A percentile compares a stretch with the other conserved stretches of the same genome.
phyloP scores from a whole-genome alignment of 2,113 vertebrate species.

The Cephalopterus ornatus region DNA sequence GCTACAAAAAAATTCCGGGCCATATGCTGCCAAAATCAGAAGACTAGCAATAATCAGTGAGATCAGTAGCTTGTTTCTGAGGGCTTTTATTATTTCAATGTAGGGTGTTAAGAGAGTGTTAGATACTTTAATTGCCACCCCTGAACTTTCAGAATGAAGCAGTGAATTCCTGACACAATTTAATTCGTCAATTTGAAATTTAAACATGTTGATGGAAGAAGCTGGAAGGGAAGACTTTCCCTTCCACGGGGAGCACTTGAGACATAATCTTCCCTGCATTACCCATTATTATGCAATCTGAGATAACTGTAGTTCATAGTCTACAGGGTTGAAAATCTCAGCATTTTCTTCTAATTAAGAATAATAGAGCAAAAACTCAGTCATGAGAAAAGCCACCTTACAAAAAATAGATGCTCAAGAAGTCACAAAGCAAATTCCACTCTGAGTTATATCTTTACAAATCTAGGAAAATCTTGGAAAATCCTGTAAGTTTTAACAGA shows the following conservation, averaged over 20 bases:
- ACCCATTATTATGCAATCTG: not conserved
- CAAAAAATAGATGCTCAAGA: not conserved
- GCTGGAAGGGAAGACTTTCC: not conserved
- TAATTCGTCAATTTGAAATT: not conserved
- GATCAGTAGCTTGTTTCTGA: not conserved
- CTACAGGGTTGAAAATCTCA: not conserved
- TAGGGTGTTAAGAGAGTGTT: not conserved
- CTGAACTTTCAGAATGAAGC: not conserved
- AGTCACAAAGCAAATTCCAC: not conserved
- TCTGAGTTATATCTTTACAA: not conserved
- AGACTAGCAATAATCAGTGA: not conserved
- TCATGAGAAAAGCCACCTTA: not conserved
- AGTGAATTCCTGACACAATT: not conserved
- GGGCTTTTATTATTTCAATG: not conserved
- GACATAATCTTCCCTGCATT: not conserved
- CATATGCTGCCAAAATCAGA: not conserved
- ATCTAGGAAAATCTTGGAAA: not conserved
- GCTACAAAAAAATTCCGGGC: not conserved
- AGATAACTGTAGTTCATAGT: not conserved
- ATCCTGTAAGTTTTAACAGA: not conserved
- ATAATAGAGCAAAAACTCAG: not conserved
- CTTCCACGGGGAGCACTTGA: not conserved
- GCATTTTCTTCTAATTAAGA: not conserved
- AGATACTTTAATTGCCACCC: not conserved
- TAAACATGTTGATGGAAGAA: not conserved